Evolutionary conservation across 1,140 invertebrate genomes (phyloP), one percentile per base, ranked within the genome.

Genomic region (Neelides sp.): DNA sequence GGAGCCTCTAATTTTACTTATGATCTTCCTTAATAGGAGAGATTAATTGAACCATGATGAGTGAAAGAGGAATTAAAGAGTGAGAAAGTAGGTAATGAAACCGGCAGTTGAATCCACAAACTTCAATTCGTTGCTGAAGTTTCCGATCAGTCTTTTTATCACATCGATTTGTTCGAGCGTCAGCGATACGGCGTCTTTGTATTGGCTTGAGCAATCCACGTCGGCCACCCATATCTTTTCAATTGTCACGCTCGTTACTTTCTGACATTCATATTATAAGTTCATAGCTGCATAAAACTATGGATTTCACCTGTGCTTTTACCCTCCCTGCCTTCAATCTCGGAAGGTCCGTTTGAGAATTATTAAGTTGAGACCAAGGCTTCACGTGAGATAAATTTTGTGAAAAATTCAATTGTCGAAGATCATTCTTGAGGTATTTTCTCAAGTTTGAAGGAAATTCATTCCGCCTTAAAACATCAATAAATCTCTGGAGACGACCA

Each of bases 61-160:
- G n/a, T n/a, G n/a, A n/a, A n/a, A n/a, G n/a, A n/a, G n/a, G n/a
- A n/a, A n/a, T n/a, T n/a, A n/a, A n/a, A n/a, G n/a, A n/a, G n/a
- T n/a, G n/a, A n/a, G n/a, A 10, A 34, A 34, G 30, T 34, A 34
- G 30, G 8, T 10, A n/a, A 40, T 40, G n/a, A 22, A 42, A 65
- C 71, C 82, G 59, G 76, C 71, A 7, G 79, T 76, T 37, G 76
- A 79, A 1, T 76, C 78, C 27, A 81, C 83, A 55, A 85, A 69
- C 32, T 75, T 71, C 52, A 85, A 75, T 63, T 82, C 74, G 45
- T 82, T 76, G 7, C 80, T 77, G 66, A 89, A 89, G 61, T 83
- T 79, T 42, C 79, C 76, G 24, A 86, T 80, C 20, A 89, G 75
- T 58, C 85, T 74, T 63, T 85, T 60, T 13, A 63, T 58, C 0